These are phyloP conservation scores for Temnothorax unifasciatus DNA, from an alignment of 2,888 invertebrate species.

Conservation along the genomic window DNA sequence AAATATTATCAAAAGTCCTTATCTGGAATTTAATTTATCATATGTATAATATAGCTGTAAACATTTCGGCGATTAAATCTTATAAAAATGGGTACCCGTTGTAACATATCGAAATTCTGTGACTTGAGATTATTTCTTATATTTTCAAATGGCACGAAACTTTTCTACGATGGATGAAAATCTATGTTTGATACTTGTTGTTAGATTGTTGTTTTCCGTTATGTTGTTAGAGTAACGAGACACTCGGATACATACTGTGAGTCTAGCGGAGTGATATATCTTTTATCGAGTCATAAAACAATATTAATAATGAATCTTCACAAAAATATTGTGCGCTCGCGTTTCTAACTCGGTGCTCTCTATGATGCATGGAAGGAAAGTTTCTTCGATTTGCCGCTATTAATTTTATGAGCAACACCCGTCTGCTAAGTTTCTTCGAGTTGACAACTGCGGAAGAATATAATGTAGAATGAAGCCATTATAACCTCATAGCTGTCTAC, in stretches of 20 bases:
- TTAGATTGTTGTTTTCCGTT: background rate
- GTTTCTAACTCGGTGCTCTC: background rate
- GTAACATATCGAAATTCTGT: background rate
- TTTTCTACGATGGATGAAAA: background rate
- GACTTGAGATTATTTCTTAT: background rate
- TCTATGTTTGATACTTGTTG: background rate
- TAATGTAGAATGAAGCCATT: background rate
- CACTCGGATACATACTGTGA: background rate
- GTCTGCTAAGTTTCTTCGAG: background rate
- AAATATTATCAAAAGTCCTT: background rate
- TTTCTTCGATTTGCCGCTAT: background rate
- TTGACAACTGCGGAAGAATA: conserved; percentile 12
- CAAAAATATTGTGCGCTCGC: background rate
- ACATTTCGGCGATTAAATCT: background rate
- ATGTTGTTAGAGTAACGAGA: background rate
- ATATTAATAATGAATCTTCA: background rate
- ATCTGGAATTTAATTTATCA: background rate
- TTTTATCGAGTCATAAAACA: background rate
- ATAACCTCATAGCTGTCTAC: background rate
- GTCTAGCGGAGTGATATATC: background rate
- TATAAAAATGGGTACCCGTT: background rate
- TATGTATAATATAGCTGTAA: background rate
- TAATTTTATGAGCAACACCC: conserved; percentile 7
- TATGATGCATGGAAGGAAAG: background rate
- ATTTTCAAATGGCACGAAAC: background rate